phyloP scores from a whole-genome alignment of 2,797 vertebrate species.

The Delichon dasypus region DNA sequence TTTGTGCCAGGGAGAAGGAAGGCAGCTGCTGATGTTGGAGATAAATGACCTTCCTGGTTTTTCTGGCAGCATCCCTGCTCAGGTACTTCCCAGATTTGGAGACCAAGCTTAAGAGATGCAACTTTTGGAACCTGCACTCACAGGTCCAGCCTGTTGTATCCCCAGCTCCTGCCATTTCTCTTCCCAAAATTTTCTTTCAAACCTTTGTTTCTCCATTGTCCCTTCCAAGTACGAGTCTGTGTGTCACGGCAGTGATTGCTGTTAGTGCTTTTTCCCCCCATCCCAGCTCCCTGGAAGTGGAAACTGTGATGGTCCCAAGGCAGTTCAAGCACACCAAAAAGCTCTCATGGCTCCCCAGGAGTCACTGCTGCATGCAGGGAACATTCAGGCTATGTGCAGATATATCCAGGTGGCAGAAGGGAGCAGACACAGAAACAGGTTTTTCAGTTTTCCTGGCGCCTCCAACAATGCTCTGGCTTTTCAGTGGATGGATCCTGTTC shows the following conservation, averaged over 20 bases:
- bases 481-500: not conserved
- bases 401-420: not conserved
- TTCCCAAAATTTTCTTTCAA: not conserved
- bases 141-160: not conserved
- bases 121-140: not conserved
- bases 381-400: not conserved
- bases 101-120: not conserved
- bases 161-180: not conserved
- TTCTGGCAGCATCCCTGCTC: not conserved
- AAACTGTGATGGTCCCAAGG: not conserved
- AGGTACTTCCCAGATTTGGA: not conserved
- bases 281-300: not conserved
- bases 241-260: not conserved
- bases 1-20: not conserved
- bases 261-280: too few species aligned
- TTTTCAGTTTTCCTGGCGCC: not conserved
- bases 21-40: not conserved
- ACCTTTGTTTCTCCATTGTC: not conserved
- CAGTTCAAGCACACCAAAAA: not conserved
- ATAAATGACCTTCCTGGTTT: not conserved
- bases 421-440: not conserved
- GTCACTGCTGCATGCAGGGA: not conserved
- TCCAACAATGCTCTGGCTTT: not conserved
- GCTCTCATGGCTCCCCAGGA: not conserved
- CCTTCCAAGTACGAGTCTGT: not conserved